A percentile compares a stretch with the other conserved stretches of the same genome.
These are phyloP conservation scores for Drosophila vallismaia DNA, from an alignment of 2,888 invertebrate genomes.

Conservation along the genomic window DNA sequence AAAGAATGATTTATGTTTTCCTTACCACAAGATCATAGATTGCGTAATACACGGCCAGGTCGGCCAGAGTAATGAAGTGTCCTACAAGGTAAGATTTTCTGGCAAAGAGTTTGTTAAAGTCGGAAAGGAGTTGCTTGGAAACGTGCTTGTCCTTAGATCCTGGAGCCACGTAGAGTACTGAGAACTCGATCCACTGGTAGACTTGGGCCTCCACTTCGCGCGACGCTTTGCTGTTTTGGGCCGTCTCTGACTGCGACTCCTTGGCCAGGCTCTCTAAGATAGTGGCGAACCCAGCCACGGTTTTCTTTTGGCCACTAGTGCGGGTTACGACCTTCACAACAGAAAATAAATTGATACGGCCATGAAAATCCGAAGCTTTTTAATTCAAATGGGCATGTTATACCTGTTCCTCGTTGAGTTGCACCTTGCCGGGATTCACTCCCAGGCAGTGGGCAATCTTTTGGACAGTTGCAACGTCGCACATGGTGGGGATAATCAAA, in stretches of 20 bases:
- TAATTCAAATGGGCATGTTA: not conserved
- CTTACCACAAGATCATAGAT: constrained; percentile 88
- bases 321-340: constrained; percentile 85
- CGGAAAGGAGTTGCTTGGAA: constrained; percentile 81
- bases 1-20: not conserved
- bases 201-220: constrained; percentile 84
- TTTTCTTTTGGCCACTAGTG: constrained; percentile 83
- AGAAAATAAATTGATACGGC: constrained; percentile 46
- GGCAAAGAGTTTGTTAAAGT: constrained; percentile 85
- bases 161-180: constrained; percentile 83
- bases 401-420: constrained; percentile 85
- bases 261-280: constrained; percentile 85
- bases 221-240: constrained; percentile 69
- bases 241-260: constrained; percentile 83
- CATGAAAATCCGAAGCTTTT: not conserved
- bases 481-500: constrained; percentile 68
- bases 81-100: constrained; percentile 86
- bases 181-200: constrained; percentile 89
- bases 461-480: constrained; percentile 83
- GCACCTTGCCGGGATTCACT: constrained; percentile 85
- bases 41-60: constrained; percentile 88
- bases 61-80: constrained; percentile 87
- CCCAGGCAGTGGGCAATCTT: constrained; percentile 86
- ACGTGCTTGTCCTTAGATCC: constrained; percentile 81
- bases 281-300: constrained; percentile 85